phyloP scores from a whole-genome alignment of 2,888 invertebrate genomes.

The Criorhina ranunculi region DNA sequence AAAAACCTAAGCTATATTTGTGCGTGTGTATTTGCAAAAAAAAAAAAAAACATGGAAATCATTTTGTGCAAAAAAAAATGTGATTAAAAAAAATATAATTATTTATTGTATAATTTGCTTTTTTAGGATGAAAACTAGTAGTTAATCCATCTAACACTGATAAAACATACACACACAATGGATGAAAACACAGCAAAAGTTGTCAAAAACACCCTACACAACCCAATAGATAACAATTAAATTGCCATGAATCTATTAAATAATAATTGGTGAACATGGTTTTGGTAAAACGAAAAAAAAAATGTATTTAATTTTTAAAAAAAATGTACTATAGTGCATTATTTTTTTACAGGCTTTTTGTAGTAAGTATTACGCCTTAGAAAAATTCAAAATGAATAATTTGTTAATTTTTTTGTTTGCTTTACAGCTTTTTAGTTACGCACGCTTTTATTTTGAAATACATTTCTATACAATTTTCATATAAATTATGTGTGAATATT shows the following conservation, averaged over 20 bases:
- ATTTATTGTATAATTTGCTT: conserved; percentile 60
- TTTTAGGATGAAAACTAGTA: conserved; percentile 62
- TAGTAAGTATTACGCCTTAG: conserved; percentile 80
- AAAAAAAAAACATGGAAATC: conserved; percentile 36
- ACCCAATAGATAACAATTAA: conserved; percentile 19
- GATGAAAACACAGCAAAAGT: conserved; percentile 53
- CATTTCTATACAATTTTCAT: neutral
- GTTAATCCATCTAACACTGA: conserved; percentile 61
- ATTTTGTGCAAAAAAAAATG: conserved; percentile 35
- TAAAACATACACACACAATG: conserved; percentile 55
- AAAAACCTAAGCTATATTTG: conserved; percentile 56
- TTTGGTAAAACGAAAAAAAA: conserved; percentile 33
- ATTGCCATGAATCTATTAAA: neutral
- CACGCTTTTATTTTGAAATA: conserved; percentile 32
- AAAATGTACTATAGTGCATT: conserved; percentile 67
- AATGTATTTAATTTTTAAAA: conserved; percentile 51
- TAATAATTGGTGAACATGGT: conserved; percentile 41
- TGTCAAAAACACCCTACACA: conserved; percentile 35
- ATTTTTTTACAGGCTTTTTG: conserved; percentile 82
- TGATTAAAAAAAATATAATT: conserved; percentile 23
- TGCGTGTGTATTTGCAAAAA: conserved; percentile 61
- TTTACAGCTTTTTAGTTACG: conserved; percentile 36
- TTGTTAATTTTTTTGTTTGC: conserved; percentile 29
- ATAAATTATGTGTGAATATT: conserved; percentile 19
- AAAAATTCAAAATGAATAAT: conserved; percentile 13